Conservation (phyloP, 2,113 vertebrate species). For the Psephotus haematonotus region DNA sequence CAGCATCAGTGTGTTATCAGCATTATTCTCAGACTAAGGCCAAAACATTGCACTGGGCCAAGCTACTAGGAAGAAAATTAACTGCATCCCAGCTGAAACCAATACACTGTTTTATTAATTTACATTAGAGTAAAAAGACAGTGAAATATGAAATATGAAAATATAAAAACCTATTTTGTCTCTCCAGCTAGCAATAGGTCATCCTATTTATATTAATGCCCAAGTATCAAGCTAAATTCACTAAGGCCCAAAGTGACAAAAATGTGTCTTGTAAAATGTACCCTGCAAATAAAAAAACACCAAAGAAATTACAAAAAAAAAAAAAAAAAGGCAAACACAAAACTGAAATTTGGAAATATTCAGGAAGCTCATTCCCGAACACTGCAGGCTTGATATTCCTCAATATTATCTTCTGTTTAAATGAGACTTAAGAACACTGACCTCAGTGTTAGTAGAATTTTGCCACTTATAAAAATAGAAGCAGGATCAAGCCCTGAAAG, state of each 20-base stretch:
- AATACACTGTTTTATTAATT: not conserved
- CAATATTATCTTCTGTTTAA: not conserved
- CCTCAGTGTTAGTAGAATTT: not conserved
- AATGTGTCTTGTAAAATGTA: not conserved
- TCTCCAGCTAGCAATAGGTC: not conserved
- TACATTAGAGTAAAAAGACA: constrained; percentile 7
- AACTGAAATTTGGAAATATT: not conserved
- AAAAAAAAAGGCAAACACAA: not conserved
- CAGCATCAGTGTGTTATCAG: not conserved
- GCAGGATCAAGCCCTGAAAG: not conserved
- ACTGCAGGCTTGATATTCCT: not conserved
- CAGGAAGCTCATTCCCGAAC: not conserved
- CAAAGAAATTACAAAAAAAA: not conserved
- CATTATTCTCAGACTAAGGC: not conserved
- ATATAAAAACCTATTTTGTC: not conserved
- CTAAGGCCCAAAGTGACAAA: not conserved
- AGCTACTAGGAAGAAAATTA: not conserved
- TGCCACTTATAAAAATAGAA: not conserved
- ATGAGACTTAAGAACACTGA: not conserved
- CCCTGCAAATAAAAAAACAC: not conserved
- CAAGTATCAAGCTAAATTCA: not conserved
- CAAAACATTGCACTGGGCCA: not conserved
- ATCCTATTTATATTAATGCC: not conserved
- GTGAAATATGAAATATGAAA: not conserved
- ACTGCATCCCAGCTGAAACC: not conserved